Conservation (phyloP, 2,113 vertebrate species). For the Lamprotornis superbus region DNA sequence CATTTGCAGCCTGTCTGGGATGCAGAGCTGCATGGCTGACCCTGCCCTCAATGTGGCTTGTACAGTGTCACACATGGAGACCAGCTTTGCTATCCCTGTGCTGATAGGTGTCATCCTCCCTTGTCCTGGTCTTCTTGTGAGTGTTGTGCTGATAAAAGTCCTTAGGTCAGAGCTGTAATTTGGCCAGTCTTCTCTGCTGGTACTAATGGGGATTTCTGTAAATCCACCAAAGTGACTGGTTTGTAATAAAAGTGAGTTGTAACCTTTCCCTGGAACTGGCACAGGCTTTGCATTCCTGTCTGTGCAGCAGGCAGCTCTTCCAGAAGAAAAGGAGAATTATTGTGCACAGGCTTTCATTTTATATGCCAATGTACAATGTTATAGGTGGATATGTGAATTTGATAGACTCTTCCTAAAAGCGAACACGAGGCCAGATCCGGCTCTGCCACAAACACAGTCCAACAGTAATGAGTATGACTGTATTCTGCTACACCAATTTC, state of each 20-base stretch:
- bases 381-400: not conserved
- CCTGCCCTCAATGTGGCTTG: rapidly evolving
- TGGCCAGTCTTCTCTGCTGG: not conserved
- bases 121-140: not conserved
- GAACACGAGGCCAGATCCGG: not conserved
- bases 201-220: not conserved
- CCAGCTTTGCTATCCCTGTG: rapidly evolving
- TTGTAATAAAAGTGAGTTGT: not conserved
- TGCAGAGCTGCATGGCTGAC: not conserved
- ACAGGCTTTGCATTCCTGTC: not conserved
- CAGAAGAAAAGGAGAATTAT: not conserved
- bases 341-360: not conserved
- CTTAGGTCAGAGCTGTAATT: no score
- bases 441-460: rapidly evolving
- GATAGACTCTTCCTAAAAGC: not conserved
- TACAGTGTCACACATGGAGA: not conserved
- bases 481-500: not conserved
- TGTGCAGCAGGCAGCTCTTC: not conserved
- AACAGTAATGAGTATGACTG: rapidly evolving
- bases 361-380: not conserved
- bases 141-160: not conserved
- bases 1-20: not conserved
- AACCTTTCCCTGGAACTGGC: not conserved
- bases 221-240: not conserved
- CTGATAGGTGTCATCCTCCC: not conserved